Conservation (phyloP, 2,797 vertebrate genomes). For the Amazona finschi region DNA sequence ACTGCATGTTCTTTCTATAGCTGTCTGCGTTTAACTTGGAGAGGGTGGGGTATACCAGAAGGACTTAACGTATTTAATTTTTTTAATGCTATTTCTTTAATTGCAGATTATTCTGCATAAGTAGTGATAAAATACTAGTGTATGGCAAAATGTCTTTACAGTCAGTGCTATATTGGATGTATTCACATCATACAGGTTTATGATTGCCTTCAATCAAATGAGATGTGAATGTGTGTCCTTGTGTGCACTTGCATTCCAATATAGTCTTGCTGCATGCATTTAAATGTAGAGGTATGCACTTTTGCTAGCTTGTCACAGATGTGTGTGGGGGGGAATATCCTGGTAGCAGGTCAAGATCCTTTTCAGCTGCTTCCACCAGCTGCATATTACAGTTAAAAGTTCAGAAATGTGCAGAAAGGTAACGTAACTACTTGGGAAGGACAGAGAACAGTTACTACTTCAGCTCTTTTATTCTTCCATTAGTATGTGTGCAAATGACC, state of each 20-base stretch:
- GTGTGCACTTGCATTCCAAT: background rate
- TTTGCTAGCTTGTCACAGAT: background rate
- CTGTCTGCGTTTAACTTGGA: background rate
- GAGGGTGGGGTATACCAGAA: background rate
- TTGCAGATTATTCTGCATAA: background rate
- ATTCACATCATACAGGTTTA: background rate
- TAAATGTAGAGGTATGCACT: background rate
- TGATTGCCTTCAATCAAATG: background rate
- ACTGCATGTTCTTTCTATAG: background rate
- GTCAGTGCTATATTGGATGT: background rate
- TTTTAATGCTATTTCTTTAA: background rate
- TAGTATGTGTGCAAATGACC: background rate
- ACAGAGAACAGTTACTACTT: background rate
- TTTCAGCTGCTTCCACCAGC: background rate
- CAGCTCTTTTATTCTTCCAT: background rate
- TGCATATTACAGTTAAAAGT: background rate
- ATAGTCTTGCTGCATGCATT: background rate
- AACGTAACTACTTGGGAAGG: background rate
- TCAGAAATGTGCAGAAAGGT: background rate
- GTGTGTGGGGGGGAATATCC: accelerated
- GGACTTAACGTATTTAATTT: background rate
- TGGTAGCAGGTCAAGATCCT: background rate
- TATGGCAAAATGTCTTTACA: background rate
- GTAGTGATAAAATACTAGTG: background rate
- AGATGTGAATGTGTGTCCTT: background rate